Conservation (phyloP, 2,888 invertebrate species). For the Tinea trinotella region DNA sequence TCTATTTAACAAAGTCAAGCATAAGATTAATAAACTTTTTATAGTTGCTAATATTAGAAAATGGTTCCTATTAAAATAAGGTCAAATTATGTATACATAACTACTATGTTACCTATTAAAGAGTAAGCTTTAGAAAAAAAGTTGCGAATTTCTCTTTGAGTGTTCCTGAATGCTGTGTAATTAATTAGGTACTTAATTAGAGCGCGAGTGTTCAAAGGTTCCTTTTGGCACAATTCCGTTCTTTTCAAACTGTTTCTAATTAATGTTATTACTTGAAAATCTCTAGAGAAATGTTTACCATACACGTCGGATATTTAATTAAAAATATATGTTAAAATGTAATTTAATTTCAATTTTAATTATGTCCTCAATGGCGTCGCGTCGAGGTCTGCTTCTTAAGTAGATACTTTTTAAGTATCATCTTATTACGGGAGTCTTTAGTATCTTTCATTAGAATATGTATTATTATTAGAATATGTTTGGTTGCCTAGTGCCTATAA, state of each 20-base stretch:
- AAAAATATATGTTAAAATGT: neutral
- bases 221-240: slow-evolving; percentile 17
- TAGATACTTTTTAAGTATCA: neutral
- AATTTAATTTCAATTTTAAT: neutral
- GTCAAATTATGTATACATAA: neutral
- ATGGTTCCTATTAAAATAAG: too few relatives aligned
- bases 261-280: slow-evolving; percentile 13
- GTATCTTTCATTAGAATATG: too few relatives aligned
- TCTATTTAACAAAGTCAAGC: too few relatives aligned
- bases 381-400: neutral
- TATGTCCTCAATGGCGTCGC: neutral
- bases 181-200: slow-evolving; percentile 19
- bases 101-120: neutral
- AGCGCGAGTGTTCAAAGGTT: slow-evolving; percentile 15
- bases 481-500: too few relatives aligned
- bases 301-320: slow-evolving; percentile 2
- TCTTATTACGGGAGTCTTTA: too few relatives aligned
- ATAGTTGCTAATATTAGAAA: too few relatives aligned
- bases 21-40: too few relatives aligned
- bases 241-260: slow-evolving; percentile 15
- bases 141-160: slow-evolving; percentile 10
- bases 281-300: slow-evolving; percentile 2
- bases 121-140: slow-evolving; percentile 13
- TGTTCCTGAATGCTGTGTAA: slow-evolving; percentile 18
- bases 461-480: too few relatives aligned